Conservation (phyloP, 1,140 invertebrate species). For the Pseudomyrmex cubaensis region DNA sequence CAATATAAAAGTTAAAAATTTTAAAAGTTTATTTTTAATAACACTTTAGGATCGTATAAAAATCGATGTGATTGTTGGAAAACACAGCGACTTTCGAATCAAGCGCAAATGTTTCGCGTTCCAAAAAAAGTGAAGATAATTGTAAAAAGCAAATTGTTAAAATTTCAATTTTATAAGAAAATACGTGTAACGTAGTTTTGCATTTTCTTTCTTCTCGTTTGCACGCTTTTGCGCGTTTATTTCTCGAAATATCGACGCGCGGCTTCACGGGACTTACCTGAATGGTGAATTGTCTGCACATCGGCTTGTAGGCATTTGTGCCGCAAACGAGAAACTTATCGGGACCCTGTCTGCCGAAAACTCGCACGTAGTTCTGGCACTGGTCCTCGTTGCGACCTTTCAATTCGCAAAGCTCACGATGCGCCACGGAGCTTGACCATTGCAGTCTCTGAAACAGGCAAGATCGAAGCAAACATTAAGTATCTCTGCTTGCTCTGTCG, state of each 20-base stretch:
- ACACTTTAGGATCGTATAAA: too few species aligned
- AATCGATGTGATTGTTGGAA: too few species aligned
- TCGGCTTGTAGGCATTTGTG: constrained; percentile 98
- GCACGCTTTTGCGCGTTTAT: neutral
- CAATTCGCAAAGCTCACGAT: constrained; percentile 93
- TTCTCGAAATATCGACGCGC: neutral
- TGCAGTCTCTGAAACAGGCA: constrained; percentile 89
- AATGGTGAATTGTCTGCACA: constrained; percentile 92
- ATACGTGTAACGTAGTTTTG: neutral
- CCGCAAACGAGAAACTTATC: constrained; percentile 95
- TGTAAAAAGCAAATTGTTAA: too few species aligned
- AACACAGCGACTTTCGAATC: too few species aligned
- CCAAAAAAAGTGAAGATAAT: too few species aligned
- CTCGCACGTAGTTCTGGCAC: constrained; percentile 98
- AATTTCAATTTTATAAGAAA: too few species aligned
- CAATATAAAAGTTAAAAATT: too few species aligned
- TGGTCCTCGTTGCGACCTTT: constrained; percentile 95
- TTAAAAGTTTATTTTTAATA: too few species aligned
- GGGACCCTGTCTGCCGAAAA: constrained; percentile 90
- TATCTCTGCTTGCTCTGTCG: neutral
- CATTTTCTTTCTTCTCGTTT: neutral
- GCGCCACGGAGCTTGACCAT: constrained; percentile 93
- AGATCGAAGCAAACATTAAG: constrained; percentile 55
- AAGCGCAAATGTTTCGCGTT: too few species aligned
- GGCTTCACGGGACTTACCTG: constrained; percentile 82